Percentiles rank a stretch among this genome's conserved stretches.
Conservation (phyloP, 2,797 vertebrate genomes). For the Delichon dasypus region DNA sequence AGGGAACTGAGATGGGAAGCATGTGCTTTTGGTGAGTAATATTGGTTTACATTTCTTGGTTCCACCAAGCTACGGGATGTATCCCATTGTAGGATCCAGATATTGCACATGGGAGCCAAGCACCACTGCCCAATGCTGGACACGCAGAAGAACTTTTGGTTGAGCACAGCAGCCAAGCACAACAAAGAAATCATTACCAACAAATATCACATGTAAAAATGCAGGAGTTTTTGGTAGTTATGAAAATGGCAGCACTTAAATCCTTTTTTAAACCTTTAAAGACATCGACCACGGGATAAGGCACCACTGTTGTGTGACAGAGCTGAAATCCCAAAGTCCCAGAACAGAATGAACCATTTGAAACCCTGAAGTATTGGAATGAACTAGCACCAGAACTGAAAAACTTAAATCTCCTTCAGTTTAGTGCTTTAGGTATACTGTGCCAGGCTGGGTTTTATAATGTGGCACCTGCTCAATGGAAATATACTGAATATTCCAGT, state of each 20-base stretch:
- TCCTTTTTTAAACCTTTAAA: not conserved
- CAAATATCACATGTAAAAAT: not conserved
- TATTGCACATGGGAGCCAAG: accelerated
- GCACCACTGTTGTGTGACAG: not conserved
- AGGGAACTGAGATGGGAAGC: not conserved
- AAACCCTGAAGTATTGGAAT: not conserved
- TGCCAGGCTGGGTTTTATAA: not conserved
- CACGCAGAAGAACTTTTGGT: not conserved
- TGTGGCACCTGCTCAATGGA: not conserved
- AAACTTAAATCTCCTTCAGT: not conserved
- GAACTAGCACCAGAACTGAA: not conserved
- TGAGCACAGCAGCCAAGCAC: not conserved
- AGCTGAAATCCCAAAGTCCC: not conserved
- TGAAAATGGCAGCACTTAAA: not conserved
- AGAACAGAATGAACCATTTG: not conserved
- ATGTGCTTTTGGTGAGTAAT: not conserved
- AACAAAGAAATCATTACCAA: not conserved
- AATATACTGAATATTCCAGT: not conserved
- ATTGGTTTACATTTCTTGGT: not conserved
- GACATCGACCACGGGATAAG: accelerated
- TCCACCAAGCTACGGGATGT: not conserved
- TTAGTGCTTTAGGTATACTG: not conserved
- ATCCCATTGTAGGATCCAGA: not conserved
- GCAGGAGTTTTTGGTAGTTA: accelerated
- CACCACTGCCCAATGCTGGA: not conserved